phyloP scores from a whole-genome alignment of 2,888 invertebrate species.

The Orthonevra nobilis region DNA sequence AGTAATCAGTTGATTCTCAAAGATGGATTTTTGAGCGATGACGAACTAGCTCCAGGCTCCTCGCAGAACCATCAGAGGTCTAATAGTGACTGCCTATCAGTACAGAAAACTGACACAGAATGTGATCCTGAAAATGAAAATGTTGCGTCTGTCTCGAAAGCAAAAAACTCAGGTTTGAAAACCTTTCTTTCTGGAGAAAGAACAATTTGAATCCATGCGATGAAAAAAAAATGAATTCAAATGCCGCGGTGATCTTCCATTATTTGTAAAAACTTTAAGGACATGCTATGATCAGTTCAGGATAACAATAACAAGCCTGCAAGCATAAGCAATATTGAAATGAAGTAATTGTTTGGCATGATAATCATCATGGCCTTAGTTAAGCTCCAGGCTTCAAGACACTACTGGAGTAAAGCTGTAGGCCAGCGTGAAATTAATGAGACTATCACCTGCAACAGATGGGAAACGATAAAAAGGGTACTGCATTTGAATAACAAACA shows the following conservation, averaged over 20 bases:
- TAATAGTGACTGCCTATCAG: background rate
- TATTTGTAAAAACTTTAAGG: background rate
- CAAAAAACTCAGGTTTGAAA: background rate
- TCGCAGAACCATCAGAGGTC: background rate
- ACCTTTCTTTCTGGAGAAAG: too few species aligned
- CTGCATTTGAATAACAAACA: constrained; percentile 41
- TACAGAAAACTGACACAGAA: background rate
- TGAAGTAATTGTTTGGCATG: constrained; percentile 4
- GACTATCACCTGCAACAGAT: constrained; percentile 21
- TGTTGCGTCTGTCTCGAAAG: background rate
- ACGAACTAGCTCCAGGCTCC: background rate
- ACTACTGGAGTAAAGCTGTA: constrained; percentile 16
- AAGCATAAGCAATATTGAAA: background rate
- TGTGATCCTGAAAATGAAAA: background rate
- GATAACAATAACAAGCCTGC: constrained; percentile 12
- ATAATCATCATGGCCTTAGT: background rate
- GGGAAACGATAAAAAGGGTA: constrained; percentile 30
- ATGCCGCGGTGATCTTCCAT: background rate
- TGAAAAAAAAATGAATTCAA: too few species aligned
- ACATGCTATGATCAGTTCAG: constrained; percentile 7
- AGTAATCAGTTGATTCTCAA: too few species aligned
- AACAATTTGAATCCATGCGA: too few species aligned
- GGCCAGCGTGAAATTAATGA: constrained; percentile 1
- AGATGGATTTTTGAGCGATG: background rate
- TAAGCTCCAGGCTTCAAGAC: background rate